A percentile compares a stretch with the other conserved stretches of the same genome.
Evolutionary conservation across 1,140 invertebrate genomes (phyloP).

Genomic region (Cyclargus thomasi): DNA sequence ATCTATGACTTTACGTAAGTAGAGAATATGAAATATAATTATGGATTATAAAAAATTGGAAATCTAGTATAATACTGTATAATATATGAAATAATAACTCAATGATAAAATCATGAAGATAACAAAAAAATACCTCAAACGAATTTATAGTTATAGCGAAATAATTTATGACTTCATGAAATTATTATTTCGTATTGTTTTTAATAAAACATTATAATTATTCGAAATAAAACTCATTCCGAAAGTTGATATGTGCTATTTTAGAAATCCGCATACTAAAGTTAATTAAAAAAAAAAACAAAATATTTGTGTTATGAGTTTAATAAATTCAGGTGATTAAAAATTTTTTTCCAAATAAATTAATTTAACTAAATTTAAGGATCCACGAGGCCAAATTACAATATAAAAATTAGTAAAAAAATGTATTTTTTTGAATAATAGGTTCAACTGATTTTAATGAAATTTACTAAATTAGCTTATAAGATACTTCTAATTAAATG

Average conservation of each 20-base stretch:
- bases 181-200: conserved; percentile 4
- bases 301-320: too few species aligned
- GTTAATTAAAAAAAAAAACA: not conserved
- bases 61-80: not conserved
- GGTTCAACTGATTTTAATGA: too few species aligned
- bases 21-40: not conserved
- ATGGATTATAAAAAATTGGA: conserved; percentile 3
- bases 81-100: not conserved
- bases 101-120: not conserved
- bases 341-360: too few species aligned
- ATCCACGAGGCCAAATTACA: too few species aligned
- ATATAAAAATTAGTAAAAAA: too few species aligned
- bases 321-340: too few species aligned
- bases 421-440: too few species aligned
- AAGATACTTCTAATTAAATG: too few species aligned
- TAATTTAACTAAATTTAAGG: too few species aligned
- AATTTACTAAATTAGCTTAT: too few species aligned
- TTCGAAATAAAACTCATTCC: not conserved
- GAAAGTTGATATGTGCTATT: not conserved
- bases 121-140: not conserved
- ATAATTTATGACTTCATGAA: not conserved
- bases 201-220: not conserved
- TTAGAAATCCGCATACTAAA: not conserved
- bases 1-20: not conserved
- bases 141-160: not conserved